phyloP scores from a whole-genome alignment of 64 coral and sea anemone species.

The Catalaphyllia jardinei region DNA sequence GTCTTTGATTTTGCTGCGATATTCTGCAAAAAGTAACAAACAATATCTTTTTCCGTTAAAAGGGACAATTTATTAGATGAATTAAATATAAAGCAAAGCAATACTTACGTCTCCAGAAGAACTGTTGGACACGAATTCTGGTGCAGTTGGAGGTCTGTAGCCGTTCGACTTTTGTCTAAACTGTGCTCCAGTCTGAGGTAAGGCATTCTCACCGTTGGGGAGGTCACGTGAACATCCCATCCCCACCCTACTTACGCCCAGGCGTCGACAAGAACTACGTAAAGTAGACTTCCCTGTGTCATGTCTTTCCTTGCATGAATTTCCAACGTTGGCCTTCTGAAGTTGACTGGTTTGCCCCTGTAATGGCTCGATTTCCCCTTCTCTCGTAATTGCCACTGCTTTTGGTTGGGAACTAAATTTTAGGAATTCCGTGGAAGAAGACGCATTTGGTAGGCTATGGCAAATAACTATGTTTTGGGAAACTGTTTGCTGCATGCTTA shows the following conservation, averaged over 20 bases:
- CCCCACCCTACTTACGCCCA: conserved; percentile 17
- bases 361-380: not conserved
- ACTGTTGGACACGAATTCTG: not conserved
- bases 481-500: not conserved
- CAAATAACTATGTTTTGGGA: not conserved
- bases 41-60: too few relatives aligned
- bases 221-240: not conserved
- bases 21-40: too few relatives aligned
- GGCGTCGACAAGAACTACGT: not conserved
- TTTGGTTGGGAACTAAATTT: not conserved
- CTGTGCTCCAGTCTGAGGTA: not conserved
- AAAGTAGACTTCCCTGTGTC: not conserved
- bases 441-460: not conserved
- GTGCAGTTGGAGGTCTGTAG: not conserved
- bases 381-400: not conserved
- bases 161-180: not conserved
- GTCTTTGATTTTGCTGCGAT: too few relatives aligned
- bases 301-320: not conserved
- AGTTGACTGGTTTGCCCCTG: not conserved
- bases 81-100: not conserved
- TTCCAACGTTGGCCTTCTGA: not conserved
- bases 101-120: conserved; percentile 8
- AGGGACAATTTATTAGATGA: too few relatives aligned
- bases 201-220: not conserved
- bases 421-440: not conserved